Conservation (phyloP, 1,140 invertebrate genomes). For the Lasaia peninsularis region DNA sequence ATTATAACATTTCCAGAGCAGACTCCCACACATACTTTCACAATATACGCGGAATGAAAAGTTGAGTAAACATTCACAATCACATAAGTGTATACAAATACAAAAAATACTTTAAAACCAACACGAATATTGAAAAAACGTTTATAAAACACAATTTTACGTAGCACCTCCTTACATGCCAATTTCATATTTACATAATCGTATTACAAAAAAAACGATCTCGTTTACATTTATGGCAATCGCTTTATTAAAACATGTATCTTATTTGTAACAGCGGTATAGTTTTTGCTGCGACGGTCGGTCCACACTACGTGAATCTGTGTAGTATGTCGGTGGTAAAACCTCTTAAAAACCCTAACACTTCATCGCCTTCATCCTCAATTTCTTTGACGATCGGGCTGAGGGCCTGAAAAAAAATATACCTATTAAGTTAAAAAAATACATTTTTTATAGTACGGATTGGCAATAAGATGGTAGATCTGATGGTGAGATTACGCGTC, state of each 20-base stretch:
- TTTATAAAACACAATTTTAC: slow-evolving; percentile 8
- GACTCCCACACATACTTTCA: too few relatives aligned
- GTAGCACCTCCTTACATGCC: slow-evolving; percentile 13
- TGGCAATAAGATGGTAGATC: too few relatives aligned
- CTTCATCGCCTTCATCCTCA: slow-evolving; percentile 45
- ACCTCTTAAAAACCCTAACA: slow-evolving; percentile 59
- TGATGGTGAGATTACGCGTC: too few relatives aligned
- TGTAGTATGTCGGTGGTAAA: slow-evolving; percentile 64
- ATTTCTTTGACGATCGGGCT: slow-evolving; percentile 17
- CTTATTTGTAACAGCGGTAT: not conserved
- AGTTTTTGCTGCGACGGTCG: slow-evolving; percentile 2
- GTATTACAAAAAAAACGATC: slow-evolving; percentile 12
- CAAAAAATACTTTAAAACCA: slow-evolving; percentile 7
- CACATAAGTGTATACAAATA: slow-evolving; percentile 1
- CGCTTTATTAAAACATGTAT: slow-evolving; percentile 15
- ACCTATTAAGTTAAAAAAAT: too few relatives aligned
- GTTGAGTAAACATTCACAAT: not conserved
- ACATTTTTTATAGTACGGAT: too few relatives aligned
- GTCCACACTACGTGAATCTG: slow-evolving; percentile 42
- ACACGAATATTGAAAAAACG: not conserved
- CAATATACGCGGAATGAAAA: slow-evolving; percentile 17
- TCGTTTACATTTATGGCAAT: slow-evolving; percentile 11
- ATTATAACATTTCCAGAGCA: too few relatives aligned
- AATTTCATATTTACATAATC: slow-evolving; percentile 18
- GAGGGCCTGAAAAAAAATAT: slow-evolving; percentile 38